A percentile compares a stretch with the other conserved stretches of the same genome.
Evolutionary conservation across 2,113 vertebrate species (phyloP).

Genomic region (Entosphenus tridentatus): DNA sequence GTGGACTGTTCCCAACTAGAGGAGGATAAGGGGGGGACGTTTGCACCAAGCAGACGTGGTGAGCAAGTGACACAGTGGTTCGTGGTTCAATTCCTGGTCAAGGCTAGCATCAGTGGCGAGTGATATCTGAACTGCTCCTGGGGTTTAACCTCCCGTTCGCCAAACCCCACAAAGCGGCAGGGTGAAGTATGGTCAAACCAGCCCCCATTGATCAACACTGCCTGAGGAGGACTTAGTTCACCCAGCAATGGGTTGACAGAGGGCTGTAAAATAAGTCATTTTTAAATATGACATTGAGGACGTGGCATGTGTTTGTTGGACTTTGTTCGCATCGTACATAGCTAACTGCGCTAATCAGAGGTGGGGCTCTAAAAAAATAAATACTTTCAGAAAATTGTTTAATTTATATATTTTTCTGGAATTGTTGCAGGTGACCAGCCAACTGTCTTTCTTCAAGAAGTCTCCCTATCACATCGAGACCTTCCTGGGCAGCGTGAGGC

Average conservation of each 20-base stretch:
- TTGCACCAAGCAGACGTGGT: no score
- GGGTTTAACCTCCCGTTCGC: no score
- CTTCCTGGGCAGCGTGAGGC: background rate
- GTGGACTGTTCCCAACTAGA: no score
- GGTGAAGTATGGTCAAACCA: no score
- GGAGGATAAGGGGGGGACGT: no score
- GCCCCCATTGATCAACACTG: no score
- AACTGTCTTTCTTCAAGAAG: background rate
- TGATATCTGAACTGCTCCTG: no score
- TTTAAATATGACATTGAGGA: background rate
- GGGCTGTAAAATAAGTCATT: background rate
- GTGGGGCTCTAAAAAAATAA: background rate
- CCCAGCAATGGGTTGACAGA: background rate
- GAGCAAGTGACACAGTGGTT: no score
- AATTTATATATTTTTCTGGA: background rate
- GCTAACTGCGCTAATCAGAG: background rate
- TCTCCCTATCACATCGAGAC: conserved; percentile 1
- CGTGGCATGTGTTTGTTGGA: background rate
- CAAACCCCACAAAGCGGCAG: no score
- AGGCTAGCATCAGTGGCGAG: no score
- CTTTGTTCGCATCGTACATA: background rate
- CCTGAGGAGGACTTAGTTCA: no score
- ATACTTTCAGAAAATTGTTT: background rate
- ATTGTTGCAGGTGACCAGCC: background rate
- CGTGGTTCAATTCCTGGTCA: no score